Percentiles rank a stretch among this genome's conserved stretches.
These are phyloP conservation scores for Brachylomia viminalis DNA, from an alignment of 2,888 invertebrate species.

Conservation along the genomic window DNA sequence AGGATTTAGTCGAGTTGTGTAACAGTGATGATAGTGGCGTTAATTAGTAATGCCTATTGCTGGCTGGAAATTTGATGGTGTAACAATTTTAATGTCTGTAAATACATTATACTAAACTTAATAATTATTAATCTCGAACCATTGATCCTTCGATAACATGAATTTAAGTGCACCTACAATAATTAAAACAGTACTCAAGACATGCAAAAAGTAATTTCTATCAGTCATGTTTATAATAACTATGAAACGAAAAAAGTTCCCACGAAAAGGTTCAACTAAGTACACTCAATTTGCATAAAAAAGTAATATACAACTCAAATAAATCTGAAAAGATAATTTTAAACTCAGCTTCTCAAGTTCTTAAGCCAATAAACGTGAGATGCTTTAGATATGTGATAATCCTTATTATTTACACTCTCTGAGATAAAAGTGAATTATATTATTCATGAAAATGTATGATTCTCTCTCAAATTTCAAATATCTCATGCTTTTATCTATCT, in stretches of 20 bases:
- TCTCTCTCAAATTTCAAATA: slow-evolving; percentile 30
- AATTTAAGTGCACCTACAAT: slow-evolving; percentile 12
- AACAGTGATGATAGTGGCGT: slow-evolving; percentile 25
- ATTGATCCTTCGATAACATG: neutral
- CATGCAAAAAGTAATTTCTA: slow-evolving; percentile 3
- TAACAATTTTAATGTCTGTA: neutral
- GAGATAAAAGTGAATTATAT: slow-evolving; percentile 56
- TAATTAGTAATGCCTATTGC: slow-evolving; percentile 27
- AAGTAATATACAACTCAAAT: slow-evolving; percentile 54
- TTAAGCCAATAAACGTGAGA: slow-evolving; percentile 59
- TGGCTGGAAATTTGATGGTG: neutral
- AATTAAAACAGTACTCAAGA: neutral
- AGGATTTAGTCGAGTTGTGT: slow-evolving; percentile 15
- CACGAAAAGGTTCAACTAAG: slow-evolving; percentile 29
- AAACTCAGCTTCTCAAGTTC: slow-evolving; percentile 47
- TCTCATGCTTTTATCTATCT: slow-evolving; percentile 28
- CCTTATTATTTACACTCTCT: slow-evolving; percentile 52
- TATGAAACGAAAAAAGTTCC: slow-evolving; percentile 22
- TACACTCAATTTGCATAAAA: slow-evolving; percentile 49
- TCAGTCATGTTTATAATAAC: slow-evolving; percentile 18
- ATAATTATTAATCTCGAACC: neutral
- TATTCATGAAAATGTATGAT: slow-evolving; percentile 50
- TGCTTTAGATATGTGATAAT: slow-evolving; percentile 54
- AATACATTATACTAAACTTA: neutral
- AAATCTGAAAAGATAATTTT: slow-evolving; percentile 54